Conservation (phyloP, 2,797 vertebrate genomes). For the Setipinna tenuifilis region DNA sequence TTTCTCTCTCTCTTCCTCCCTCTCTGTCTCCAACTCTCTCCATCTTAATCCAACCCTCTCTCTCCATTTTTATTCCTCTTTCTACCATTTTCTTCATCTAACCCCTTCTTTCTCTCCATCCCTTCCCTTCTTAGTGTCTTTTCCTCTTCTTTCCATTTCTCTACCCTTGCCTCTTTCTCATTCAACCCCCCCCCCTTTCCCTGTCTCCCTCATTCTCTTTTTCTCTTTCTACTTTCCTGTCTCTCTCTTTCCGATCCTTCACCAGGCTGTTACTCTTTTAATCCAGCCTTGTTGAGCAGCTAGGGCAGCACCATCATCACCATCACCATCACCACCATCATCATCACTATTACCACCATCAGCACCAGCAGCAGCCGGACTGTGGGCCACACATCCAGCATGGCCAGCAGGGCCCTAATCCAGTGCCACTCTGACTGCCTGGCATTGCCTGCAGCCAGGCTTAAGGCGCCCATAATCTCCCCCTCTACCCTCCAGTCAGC, state of each 20-base stretch:
- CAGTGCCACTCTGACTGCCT: background rate
- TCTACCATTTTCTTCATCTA: no score
- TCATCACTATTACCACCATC: no score
- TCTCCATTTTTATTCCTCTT: background rate
- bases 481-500: background rate
- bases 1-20: background rate
- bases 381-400: background rate
- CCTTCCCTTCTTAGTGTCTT: no score
- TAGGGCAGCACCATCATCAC: background rate
- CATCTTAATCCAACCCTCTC: background rate
- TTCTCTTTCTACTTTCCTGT: background rate
- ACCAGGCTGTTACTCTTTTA: constrained; percentile 3
- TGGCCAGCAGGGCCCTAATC: background rate
- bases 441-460: background rate
- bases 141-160: background rate
- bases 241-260: background rate
- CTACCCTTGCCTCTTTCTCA: background rate
- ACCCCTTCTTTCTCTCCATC: background rate
- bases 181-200: background rate
- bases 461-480: background rate
- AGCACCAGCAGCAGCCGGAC: background rate
- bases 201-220: background rate
- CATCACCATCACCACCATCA: no score
- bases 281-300: background rate
- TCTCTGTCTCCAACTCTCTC: background rate